Base-by-base conservation (phyloP, 1,140 invertebrate species). In the Palaemon carinicauda region DNA sequence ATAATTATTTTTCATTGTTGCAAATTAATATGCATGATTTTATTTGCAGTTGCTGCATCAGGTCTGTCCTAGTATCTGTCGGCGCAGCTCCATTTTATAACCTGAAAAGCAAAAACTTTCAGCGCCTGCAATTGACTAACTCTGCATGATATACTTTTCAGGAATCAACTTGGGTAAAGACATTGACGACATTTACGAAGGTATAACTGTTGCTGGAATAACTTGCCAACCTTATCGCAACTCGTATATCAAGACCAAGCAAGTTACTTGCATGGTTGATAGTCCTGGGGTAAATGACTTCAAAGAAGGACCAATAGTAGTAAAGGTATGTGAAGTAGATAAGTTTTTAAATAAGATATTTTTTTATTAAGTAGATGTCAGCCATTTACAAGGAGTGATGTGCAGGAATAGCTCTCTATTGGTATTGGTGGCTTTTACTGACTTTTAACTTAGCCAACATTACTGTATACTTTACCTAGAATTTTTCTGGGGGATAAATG, bases 91-190 rank as follows among this genome's bases (percentile, higher is more conserved):
- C 27, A 24, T 31, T 29, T 31, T 29, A 19, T 73, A 19, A 19
- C 33, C 15, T 73, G 41, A 41, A 41, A 41, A 41, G 41, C 69
- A 24, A 73, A 51, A 71, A n/a, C 19, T 69, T 71, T 21, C 56
- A 19, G 60, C 15, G n/a, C n/a, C 31, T 80, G 14, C n/a, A 29
- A 31, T 31, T 80, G 29, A 80, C 78, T 60, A 81, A 69, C 21
- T 21, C 24, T 79, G 29, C 53, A 52, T 73, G 19, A 56, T 80
- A 24, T 33, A 21, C 24, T 74, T 52, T 79, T 65, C 74, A 84
- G 90, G 92, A 19, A 97, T 98, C 89, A 99, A 99, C 93, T 93
- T 99, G 56, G 98, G 98, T n/a, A 97, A 98, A 90, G 95, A 95
- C 74, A 97, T 98, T 91, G 94, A 95, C 87, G 98, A 99, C 91